Evolutionary conservation across 2,888 invertebrate genomes (phyloP).

Genomic region (Acronicta leporina): DNA sequence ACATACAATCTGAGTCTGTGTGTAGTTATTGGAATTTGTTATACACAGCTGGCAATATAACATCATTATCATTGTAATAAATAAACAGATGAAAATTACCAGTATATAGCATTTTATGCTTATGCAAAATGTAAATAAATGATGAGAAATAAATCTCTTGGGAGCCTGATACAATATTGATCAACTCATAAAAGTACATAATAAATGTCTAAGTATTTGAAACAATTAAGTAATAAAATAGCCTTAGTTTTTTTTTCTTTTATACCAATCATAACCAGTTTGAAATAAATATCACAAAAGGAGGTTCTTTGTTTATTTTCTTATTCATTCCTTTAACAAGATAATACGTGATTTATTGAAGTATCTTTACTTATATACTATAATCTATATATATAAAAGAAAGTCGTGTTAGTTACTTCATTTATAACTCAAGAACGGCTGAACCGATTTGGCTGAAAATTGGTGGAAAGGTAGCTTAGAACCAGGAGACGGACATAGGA

Average conservation of each 20-base stretch:
- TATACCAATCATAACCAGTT: slow-evolving; percentile 80
- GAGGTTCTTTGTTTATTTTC: slow-evolving; percentile 44
- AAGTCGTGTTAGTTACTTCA: too few relatives aligned
- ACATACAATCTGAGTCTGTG: slow-evolving; percentile 56
- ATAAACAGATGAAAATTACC: slow-evolving; percentile 44
- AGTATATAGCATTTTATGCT: slow-evolving; percentile 56
- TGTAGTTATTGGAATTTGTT: slow-evolving; percentile 41
- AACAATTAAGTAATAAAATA: slow-evolving; percentile 74
- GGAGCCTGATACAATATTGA: slow-evolving; percentile 56
- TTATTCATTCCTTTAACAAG: neutral
- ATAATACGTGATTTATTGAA: too few relatives aligned
- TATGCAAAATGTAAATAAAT: slow-evolving; percentile 60
- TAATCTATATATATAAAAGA: too few relatives aligned
- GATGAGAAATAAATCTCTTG: slow-evolving; percentile 42
- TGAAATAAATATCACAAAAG: slow-evolving; percentile 81
- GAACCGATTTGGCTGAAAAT: too few relatives aligned
- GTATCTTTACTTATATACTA: too few relatives aligned
- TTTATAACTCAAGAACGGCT: too few relatives aligned
- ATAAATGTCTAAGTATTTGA: slow-evolving; percentile 72
- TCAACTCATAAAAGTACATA: slow-evolving; percentile 73
- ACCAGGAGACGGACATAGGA: too few relatives aligned
- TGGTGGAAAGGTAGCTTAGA: too few relatives aligned
- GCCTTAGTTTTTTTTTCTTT: slow-evolving; percentile 75
- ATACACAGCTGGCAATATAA: slow-evolving; percentile 35
- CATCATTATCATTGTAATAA: slow-evolving; percentile 12